Conservation (phyloP, 2,113 vertebrate genomes). For the Hippocampus mohnikei region DNA sequence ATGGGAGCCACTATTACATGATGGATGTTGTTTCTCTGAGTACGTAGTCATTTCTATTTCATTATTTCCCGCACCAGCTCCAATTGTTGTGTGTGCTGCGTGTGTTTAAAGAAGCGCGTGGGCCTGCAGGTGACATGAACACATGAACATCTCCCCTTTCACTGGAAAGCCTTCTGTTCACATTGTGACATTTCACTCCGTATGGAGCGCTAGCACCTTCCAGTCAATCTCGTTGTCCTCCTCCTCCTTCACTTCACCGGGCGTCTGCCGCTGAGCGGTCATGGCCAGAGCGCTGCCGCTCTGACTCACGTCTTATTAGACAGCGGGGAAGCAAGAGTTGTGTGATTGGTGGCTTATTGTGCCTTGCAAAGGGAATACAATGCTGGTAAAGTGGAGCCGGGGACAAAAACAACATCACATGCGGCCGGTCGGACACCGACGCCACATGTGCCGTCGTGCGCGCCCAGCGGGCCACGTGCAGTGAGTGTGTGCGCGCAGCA, state of each 20-base stretch:
- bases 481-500: not conserved
- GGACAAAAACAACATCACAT: constrained; percentile 8
- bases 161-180: not conserved
- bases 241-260: not conserved
- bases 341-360: constrained; percentile 41
- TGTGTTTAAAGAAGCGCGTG: not conserved
- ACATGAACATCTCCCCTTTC: not conserved
- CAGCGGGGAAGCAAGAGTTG: constrained; percentile 32
- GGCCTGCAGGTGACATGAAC: constrained; percentile 23
- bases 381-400: not conserved
- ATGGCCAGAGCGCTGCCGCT: constrained; percentile 16
- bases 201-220: not conserved
- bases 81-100: not conserved
- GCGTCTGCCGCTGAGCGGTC: constrained; percentile 9
- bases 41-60: too few relatives aligned
- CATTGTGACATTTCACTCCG: constrained; percentile 7
- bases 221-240: not conserved
- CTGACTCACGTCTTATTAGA: constrained; percentile 50
- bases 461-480: not conserved
- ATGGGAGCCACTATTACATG: constrained; percentile 24
- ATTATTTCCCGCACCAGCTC: too few relatives aligned
- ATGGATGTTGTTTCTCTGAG: not conserved
- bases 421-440: constrained; percentile 11
- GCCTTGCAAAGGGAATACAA: constrained; percentile 30
- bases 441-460: constrained; percentile 39